A percentile compares a stretch with the other conserved stretches of the same genome.
phyloP scores from a whole-genome alignment of 2,888 invertebrate species.

The Yponomeuta malinellus region DNA sequence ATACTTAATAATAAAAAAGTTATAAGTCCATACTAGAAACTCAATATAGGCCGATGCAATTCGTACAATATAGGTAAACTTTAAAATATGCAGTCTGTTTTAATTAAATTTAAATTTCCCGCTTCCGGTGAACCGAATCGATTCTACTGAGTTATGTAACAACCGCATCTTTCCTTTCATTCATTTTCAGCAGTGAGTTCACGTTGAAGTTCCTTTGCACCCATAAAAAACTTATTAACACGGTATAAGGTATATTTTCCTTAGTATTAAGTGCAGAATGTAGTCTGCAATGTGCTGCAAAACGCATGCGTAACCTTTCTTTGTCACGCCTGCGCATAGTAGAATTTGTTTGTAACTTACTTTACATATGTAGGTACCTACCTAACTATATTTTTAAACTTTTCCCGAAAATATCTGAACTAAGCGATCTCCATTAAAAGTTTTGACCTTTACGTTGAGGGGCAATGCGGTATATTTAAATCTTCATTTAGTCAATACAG shows the following conservation, averaged over 20 bases:
- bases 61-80: too few relatives aligned
- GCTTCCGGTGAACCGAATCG: conserved; percentile 2
- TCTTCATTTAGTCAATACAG: too few relatives aligned
- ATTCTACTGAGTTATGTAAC: conserved; percentile 5
- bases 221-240: neutral
- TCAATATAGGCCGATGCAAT: too few relatives aligned
- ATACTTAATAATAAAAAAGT: too few relatives aligned
- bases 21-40: too few relatives aligned
- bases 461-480: too few relatives aligned
- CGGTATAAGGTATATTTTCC: neutral
- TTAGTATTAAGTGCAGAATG: neutral
- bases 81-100: neutral
- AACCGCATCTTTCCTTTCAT: conserved; percentile 12
- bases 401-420: neutral
- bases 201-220: neutral
- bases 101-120: neutral
- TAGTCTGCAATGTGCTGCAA: neutral
- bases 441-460: too few relatives aligned
- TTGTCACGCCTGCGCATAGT: neutral
- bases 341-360: neutral
- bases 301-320: conserved; percentile 1
- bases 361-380: neutral
- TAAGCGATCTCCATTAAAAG: too few relatives aligned
- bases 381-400: neutral
- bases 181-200: conserved; percentile 9